phyloP scores from a whole-genome alignment of 1,140 invertebrate species.

The Vanessa tameamea region DNA sequence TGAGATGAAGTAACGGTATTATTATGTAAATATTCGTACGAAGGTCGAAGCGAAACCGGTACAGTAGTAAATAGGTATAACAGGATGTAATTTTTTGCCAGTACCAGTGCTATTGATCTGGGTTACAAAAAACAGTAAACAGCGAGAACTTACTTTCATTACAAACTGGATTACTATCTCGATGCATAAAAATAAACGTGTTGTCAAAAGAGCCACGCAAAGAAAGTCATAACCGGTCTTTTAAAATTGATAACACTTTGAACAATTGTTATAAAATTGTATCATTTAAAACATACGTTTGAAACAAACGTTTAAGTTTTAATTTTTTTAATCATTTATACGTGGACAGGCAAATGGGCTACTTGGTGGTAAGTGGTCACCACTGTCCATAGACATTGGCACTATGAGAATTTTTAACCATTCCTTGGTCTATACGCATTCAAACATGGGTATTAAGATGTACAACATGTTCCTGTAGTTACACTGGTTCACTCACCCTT shows the following conservation, averaged over 20 bases:
- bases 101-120: slow-evolving; percentile 35
- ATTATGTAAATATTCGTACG: slow-evolving; percentile 47
- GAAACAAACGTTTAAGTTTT: no score
- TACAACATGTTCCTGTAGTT: no score
- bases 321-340: no score
- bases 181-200: slow-evolving; percentile 28
- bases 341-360: no score
- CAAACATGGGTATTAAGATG: no score
- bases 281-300: no score
- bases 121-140: slow-evolving; percentile 57
- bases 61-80: slow-evolving; percentile 44
- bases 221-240: slow-evolving; percentile 23
- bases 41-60: slow-evolving; percentile 61
- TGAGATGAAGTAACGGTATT: slow-evolving; percentile 46
- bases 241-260: not conserved
- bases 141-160: slow-evolving; percentile 48
- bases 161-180: slow-evolving; percentile 51
- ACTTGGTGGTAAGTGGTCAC: no score
- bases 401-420: no score
- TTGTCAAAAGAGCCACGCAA: slow-evolving; percentile 26
- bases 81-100: slow-evolving; percentile 56
- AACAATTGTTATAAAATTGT: not conserved
- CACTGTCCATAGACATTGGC: no score
- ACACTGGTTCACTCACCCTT: no score
- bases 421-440: no score